Evolutionary conservation across 2,113 vertebrate species (phyloP).

Genomic region (Dinomys branickii): DNA sequence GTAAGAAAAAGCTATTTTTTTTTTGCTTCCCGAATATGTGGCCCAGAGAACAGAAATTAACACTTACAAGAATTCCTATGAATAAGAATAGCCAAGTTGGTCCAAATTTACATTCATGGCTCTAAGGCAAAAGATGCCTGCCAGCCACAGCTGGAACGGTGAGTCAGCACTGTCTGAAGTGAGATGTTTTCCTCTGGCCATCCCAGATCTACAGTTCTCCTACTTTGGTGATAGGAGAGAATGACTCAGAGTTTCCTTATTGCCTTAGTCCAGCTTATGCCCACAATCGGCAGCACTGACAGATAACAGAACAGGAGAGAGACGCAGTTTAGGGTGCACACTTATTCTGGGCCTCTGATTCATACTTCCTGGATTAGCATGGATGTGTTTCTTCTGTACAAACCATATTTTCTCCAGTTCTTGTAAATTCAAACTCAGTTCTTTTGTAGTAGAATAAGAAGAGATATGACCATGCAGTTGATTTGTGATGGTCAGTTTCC

Average conservation of each 20-base stretch:
- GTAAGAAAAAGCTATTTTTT: neutral
- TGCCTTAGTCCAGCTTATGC: neutral
- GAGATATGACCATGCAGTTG: neutral
- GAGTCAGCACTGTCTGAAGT: too few relatives aligned
- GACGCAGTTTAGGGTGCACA: accelerated
- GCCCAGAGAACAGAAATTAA: neutral
- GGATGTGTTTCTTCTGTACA: neutral
- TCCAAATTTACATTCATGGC: neutral
- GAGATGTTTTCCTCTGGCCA: neutral
- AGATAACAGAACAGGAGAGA: neutral
- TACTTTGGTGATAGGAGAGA: neutral
- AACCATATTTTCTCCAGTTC: neutral
- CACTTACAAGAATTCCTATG: neutral
- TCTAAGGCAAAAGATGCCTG: neutral
- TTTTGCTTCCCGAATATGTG: neutral
- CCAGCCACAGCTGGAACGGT: neutral
- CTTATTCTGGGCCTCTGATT: neutral
- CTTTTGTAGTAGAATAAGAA: neutral
- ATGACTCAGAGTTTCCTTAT: neutral
- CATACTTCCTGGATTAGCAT: neutral
- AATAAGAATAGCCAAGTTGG: neutral
- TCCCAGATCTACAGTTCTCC: neutral
- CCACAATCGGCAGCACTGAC: neutral
- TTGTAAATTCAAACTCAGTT: neutral
- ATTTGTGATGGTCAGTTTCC: neutral